phyloP scores from a whole-genome alignment of 2,797 vertebrate species.

The Martes flavigula region DNA sequence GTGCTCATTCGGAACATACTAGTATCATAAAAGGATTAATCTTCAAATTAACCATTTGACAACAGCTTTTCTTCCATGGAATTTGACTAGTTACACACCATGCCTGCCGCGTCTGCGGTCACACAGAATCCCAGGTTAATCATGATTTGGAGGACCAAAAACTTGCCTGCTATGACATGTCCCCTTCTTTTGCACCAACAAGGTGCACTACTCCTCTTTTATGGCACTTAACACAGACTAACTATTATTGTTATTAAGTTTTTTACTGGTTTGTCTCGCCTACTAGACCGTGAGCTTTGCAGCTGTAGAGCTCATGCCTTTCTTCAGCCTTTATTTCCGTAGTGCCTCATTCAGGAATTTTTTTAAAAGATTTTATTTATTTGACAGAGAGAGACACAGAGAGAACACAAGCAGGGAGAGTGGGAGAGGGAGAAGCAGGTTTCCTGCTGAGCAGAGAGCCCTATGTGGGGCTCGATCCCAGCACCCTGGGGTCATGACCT shows the following conservation, averaged over 20 bases:
- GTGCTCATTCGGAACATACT: background rate
- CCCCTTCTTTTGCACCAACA: background rate
- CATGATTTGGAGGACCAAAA: background rate
- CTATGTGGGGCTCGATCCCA: no score
- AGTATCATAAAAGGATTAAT: background rate
- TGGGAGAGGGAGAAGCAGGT: no score
- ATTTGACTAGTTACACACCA: background rate
- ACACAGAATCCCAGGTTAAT: background rate
- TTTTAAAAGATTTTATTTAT: no score
- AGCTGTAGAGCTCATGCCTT: background rate
- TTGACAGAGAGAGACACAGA: no score
- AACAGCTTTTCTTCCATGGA: background rate
- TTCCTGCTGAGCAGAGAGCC: no score
- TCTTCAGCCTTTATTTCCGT: background rate
- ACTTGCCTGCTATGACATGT: background rate
- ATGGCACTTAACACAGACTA: background rate
- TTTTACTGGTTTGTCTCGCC: background rate
- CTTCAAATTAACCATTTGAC: conserved; percentile 17
- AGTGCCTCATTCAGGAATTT: background rate
- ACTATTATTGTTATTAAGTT: background rate
- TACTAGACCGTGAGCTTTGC: background rate
- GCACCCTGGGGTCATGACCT: no score
- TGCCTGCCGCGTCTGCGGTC: background rate
- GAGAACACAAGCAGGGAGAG: no score
- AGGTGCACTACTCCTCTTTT: background rate